phyloP scores from a whole-genome alignment of 2,888 invertebrate species.

The Saturnia pavonia region DNA sequence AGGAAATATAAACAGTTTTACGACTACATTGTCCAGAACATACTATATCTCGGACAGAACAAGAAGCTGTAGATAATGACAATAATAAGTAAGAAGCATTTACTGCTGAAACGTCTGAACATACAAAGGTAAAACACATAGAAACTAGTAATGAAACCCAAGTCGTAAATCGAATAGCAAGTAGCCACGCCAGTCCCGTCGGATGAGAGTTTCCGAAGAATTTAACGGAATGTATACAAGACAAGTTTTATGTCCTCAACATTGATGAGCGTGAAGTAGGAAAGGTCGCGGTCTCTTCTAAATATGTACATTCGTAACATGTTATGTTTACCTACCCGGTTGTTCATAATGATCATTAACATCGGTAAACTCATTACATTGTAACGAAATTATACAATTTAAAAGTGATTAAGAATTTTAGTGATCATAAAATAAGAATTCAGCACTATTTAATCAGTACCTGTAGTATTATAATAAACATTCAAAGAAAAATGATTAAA shows the following conservation, averaged over 20 bases:
- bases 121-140: conserved; percentile 47
- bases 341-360: conserved; percentile 24
- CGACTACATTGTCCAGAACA: conserved; percentile 36
- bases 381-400: conserved; percentile 23
- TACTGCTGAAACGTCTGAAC: conserved; percentile 34
- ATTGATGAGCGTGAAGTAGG: conserved; percentile 63
- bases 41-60: conserved; percentile 18
- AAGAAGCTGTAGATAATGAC: conserved; percentile 38
- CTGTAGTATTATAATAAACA: conserved; percentile 4
- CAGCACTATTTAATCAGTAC: background rate
- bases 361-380: conserved; percentile 24
- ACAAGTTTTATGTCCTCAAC: conserved; percentile 68
- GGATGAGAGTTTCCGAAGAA: conserved; percentile 45
- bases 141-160: conserved; percentile 53
- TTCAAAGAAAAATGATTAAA: background rate
- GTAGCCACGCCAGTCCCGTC: conserved; percentile 55
- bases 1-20: conserved; percentile 27
- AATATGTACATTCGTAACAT: conserved; percentile 25
- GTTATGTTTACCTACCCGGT: conserved; percentile 20
- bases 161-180: conserved; percentile 60
- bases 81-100: conserved; percentile 41
- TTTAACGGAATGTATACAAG: conserved; percentile 57
- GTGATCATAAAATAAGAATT: conserved; percentile 14
- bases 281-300: conserved; percentile 45
- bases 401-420: conserved; percentile 8